A percentile compares a stretch with the other conserved stretches of the same genome.
Evolutionary conservation across 2,888 invertebrate genomes (phyloP).

Genomic region (Netelia inedita): DNA sequence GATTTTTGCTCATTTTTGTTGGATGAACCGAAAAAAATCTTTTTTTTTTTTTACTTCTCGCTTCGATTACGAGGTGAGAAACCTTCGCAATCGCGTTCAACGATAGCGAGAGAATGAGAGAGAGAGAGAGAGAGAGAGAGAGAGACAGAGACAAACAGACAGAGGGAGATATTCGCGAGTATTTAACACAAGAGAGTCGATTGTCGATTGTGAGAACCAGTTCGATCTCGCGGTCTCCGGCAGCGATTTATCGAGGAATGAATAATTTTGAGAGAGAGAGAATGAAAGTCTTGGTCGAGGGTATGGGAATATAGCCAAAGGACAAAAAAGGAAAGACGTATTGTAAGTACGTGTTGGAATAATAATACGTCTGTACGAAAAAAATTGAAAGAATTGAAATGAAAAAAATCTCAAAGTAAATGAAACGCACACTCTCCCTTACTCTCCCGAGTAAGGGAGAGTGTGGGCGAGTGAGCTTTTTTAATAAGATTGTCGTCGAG

Average conservation of each 20-base stretch:
- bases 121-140: constrained; percentile 20
- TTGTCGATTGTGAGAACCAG: constrained; percentile 58
- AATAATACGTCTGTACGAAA: background rate
- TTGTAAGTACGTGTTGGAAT: background rate
- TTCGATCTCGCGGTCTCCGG: constrained; percentile 51
- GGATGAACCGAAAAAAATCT: background rate
- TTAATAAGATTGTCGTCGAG: background rate
- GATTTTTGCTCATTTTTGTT: constrained; percentile 11
- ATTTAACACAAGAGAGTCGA: constrained; percentile 34
- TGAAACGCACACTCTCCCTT: too few species aligned
- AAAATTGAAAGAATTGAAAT: background rate
- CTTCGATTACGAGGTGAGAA: constrained; percentile 30
- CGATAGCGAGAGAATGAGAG: constrained; percentile 3
- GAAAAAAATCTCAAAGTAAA: background rate
- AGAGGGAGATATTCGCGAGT: background rate
- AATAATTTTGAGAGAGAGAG: constrained; percentile 51
- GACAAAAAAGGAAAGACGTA: constrained; percentile 17
- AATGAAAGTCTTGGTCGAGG: constrained; percentile 14
- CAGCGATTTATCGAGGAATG: constrained; percentile 51
- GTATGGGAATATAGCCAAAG: constrained; percentile 6
- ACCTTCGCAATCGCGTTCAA: constrained; percentile 8
- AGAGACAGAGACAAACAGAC: background rate
- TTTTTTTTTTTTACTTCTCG: background rate
- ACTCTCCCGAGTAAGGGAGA: too few species aligned
- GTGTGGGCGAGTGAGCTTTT: background rate